phyloP scores from a whole-genome alignment of 2,888 invertebrate species.

The Agrotis ipsilon region DNA sequence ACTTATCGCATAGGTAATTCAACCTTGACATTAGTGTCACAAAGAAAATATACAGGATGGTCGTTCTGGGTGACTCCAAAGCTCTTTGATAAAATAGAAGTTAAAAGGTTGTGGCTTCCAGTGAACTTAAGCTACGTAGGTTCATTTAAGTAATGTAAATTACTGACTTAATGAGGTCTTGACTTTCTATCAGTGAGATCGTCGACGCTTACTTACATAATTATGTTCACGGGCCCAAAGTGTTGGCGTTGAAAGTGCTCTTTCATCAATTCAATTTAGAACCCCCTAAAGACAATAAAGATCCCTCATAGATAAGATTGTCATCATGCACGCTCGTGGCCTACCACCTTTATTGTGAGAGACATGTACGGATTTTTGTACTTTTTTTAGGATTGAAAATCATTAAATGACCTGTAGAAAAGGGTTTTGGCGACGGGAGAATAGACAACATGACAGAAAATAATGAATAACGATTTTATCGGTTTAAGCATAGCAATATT shows the following conservation, averaged over 20 bases:
- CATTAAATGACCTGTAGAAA: no score
- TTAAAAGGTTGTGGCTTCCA: conserved; percentile 43
- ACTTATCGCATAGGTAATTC: conserved; percentile 1
- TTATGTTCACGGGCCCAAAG: conserved; percentile 3
- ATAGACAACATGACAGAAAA: no score
- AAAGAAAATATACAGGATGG: conserved; percentile 9
- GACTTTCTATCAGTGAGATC: conserved; percentile 19
- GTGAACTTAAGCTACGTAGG: conserved; percentile 10
- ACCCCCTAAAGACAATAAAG: conserved; percentile 2
- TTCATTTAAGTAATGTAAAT: conserved; percentile 42
- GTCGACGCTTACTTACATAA: conserved; percentile 13
- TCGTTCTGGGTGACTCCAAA: neutral
- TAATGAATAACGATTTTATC: no score
- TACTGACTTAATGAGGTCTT: conserved; percentile 39
- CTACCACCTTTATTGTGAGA: neutral
- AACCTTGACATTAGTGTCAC: neutral
- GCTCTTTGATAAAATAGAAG: conserved; percentile 24
- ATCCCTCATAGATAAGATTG: neutral
- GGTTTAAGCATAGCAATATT: no score
- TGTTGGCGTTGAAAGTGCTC: conserved; percentile 8
- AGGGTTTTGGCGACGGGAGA: no score
- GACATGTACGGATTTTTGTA: neutral
- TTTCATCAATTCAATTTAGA: conserved; percentile 28
- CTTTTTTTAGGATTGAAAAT: no score
- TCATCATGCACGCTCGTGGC: neutral